phyloP scores from a whole-genome alignment of 2,888 invertebrate species.

The Eupithecia inturbata region DNA sequence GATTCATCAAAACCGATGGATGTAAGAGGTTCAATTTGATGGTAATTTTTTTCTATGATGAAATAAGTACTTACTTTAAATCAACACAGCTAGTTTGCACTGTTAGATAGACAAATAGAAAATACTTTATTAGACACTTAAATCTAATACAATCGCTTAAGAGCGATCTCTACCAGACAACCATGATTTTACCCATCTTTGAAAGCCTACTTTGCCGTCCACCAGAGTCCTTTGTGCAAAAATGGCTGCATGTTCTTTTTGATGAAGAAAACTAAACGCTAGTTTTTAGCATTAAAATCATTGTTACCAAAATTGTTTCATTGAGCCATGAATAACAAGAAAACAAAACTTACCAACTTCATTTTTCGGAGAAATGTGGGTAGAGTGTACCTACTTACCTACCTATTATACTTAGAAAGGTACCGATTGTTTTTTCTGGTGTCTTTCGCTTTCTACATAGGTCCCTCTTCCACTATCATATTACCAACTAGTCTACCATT shows the following conservation, averaged over 20 bases:
- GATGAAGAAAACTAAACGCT: not conserved
- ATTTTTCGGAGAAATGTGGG: no score
- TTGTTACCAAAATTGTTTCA: not conserved
- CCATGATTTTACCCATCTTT: not conserved
- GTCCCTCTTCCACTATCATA: not conserved
- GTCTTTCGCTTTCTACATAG: not conserved
- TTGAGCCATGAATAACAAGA: no score
- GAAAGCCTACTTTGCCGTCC: not conserved
- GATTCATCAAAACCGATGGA: conserved; percentile 10
- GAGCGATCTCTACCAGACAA: no score
- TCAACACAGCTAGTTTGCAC: not conserved
- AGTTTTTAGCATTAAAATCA: not conserved
- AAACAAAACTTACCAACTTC: no score
- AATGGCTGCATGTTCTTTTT: not conserved
- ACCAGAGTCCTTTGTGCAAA: not conserved
- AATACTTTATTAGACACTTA: no score
- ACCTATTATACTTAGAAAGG: no score
- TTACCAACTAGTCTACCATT: not conserved
- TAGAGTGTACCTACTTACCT: no score
- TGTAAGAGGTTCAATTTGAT: not conserved
- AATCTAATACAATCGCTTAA: no score
- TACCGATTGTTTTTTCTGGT: not conserved
- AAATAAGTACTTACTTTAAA: not conserved
- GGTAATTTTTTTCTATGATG: not conserved
- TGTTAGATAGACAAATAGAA: no score